Base-by-base conservation (phyloP, 2,888 invertebrate genomes). In the Serrognathus titanus region DNA sequence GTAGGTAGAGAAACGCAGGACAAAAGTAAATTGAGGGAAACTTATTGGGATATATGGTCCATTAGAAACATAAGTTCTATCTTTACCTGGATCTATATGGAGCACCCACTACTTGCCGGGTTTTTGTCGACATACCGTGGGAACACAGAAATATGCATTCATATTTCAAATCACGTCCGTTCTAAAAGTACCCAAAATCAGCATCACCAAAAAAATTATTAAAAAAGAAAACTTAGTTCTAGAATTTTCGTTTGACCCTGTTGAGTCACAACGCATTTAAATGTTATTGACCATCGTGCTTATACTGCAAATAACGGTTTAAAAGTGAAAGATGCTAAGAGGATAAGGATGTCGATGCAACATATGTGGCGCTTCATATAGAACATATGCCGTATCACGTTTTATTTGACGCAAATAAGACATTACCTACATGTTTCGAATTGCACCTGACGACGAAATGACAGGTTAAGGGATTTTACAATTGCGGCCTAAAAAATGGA, bases 31-130 rank as follows among this genome's bases (percentile, higher is more conserved):
- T 59, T 50, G 53, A 45, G 59, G 56, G 51, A 47, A 47, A 52
- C 56, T 53, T 55, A 49, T 55, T 57, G 53, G 53, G 52, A 59
- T 56, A 55, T 36, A 56, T 53, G 59, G 56, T 53, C 56, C 59
- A 59, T 56, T 59, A 56, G 48, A 37, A 59, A 53, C 49, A 41
- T 40, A 53, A 59, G 59, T 59, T 55, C 43, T 43, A 39, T n/a
- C 47, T 56, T 48, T 56, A 56, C 56, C 56, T 53, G 53, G 11
- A 40, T 31, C 24, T 31, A 7, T 31, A 31, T 31, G 6, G 24
- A 31, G 7, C 24, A 31, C 24, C 40, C 40, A 11, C 40, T 13
- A 40, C 40, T 5, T 40, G 12, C 7, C 11, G 2, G n/a, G 11
- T 11, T 40, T 40, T 40, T 4, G 10, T 5, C 7, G 40, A 13